Percentiles rank a stretch among this genome's conserved stretches.
Evolutionary conservation across 2,888 invertebrate species (phyloP).

Genomic region (Hirtodrosophila histrioides): DNA sequence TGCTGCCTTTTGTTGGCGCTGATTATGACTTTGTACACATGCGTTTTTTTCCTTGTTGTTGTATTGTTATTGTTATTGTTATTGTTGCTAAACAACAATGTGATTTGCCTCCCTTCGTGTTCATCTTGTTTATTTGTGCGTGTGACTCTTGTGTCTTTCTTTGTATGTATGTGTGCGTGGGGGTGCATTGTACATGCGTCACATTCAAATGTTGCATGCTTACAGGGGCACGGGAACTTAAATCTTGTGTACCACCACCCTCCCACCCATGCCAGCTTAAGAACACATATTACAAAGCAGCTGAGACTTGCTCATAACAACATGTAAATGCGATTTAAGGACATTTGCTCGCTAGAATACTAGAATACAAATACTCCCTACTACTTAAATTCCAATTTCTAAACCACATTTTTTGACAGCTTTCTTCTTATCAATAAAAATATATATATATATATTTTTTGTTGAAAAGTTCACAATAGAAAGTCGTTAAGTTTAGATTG

Average conservation of each 20-base stretch:
- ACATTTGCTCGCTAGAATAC: too few relatives aligned
- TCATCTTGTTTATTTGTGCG: constrained; percentile 25
- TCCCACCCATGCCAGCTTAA: too few relatives aligned
- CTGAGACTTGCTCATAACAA: too few relatives aligned
- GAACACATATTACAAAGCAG: too few relatives aligned
- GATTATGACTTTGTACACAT: constrained; percentile 49
- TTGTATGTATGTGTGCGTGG: background rate
- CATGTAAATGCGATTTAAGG: too few relatives aligned
- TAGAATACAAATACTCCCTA: too few relatives aligned
- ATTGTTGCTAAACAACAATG: constrained; percentile 46
- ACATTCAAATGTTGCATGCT: constrained; percentile 20
- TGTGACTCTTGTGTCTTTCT: constrained; percentile 16
- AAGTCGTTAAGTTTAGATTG: too few relatives aligned
- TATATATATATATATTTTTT: too few relatives aligned
- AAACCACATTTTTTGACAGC: too few relatives aligned
- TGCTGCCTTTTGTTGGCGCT: constrained; percentile 45
- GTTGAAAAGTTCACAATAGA: too few relatives aligned
- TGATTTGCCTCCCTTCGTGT: constrained; percentile 18
- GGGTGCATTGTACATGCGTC: constrained; percentile 3
- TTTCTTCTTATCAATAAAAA: too few relatives aligned
- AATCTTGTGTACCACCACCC: background rate
- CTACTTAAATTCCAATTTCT: too few relatives aligned
- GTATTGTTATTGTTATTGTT: constrained; percentile 9
- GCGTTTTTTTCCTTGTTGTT: constrained; percentile 7
- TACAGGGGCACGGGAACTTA: background rate